Conservation (phyloP, 1,140 invertebrate species). For the Portunus trituberculatus region DNA sequence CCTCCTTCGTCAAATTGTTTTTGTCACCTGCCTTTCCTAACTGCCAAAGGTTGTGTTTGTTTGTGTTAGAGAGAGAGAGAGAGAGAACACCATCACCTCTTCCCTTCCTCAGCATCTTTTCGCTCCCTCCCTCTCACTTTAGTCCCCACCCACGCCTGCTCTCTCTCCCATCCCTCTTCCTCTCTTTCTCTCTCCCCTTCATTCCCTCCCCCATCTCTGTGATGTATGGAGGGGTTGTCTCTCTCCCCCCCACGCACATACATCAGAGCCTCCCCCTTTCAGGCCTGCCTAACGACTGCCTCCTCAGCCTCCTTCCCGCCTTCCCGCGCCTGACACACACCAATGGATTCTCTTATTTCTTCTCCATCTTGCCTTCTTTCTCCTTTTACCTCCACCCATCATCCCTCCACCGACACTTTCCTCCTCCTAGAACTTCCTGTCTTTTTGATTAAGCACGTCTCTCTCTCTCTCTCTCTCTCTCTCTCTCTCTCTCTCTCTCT, state of each 20-base stretch:
- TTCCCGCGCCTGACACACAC: not conserved
- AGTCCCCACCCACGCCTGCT: not conserved
- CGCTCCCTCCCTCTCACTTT: not conserved
- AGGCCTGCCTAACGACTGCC: not conserved
- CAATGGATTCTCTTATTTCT: slow-evolving; percentile 5
- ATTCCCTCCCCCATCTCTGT: not conserved
- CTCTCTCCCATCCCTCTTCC: not conserved
- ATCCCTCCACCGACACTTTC: not conserved
- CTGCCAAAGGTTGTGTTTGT: not conserved
- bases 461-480: slow-evolving; percentile 8
- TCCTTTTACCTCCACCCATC: not conserved
- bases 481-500: slow-evolving; percentile 9
- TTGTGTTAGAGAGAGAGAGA: not conserved
- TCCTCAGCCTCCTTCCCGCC: not conserved
- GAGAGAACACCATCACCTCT: not conserved
- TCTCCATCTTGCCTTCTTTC: not conserved
- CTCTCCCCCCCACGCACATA: not conserved
- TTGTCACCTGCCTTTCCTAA: not conserved
- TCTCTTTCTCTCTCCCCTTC: not conserved
- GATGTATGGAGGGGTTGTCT: slow-evolving; percentile 1
- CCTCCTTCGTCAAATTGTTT: not conserved
- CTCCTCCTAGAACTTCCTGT: not conserved
- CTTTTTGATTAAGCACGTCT: not conserved
- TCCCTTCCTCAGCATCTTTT: not conserved
- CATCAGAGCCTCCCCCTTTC: slow-evolving; percentile 6